phyloP scores from a whole-genome alignment of 23 tunicate genomes.

The Halocynthia aurantium region DNA sequence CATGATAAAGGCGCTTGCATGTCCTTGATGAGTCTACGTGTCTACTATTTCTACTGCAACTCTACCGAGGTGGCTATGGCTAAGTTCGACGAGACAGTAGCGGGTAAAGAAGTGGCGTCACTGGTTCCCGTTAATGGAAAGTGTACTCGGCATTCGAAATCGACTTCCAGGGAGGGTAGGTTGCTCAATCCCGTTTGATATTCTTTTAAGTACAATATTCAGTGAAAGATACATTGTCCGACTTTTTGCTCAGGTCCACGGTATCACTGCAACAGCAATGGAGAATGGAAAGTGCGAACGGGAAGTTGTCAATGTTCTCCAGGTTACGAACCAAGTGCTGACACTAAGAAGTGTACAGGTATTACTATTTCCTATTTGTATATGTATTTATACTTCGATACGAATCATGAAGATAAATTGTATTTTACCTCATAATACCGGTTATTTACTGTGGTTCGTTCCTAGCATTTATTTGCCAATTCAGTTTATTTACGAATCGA shows the following conservation, averaged over 20 bases:
- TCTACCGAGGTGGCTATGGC: conserved; percentile 58
- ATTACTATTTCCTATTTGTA: not conserved
- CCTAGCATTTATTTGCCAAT: too few species aligned
- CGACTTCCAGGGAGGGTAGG: too few species aligned
- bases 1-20: conserved; percentile 95
- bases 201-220: too few species aligned
- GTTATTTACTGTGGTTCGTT: too few species aligned
- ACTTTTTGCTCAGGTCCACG: conserved; percentile 42
- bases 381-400: not conserved
- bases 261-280: conserved; percentile 70
- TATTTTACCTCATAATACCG: too few species aligned
- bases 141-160: conserved; percentile 10
- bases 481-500: too few species aligned
- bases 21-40: conserved; percentile 56
- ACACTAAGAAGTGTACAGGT: conserved; percentile 40
- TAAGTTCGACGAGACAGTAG: conserved; percentile 52
- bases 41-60: conserved; percentile 81
- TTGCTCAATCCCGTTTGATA: too few species aligned
- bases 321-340: conserved; percentile 45
- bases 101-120: conserved; percentile 63
- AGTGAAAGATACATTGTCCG: not conserved
- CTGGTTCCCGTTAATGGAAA: conserved; percentile 58
- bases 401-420: too few species aligned
- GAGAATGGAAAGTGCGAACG: conserved; percentile 60
- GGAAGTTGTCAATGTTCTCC: conserved; percentile 70